Percentiles rank a stretch among this genome's conserved stretches.
These are phyloP conservation scores for Cavia porcellus DNA, from an alignment of 2,113 vertebrate genomes.

Conservation along the genomic window DNA sequence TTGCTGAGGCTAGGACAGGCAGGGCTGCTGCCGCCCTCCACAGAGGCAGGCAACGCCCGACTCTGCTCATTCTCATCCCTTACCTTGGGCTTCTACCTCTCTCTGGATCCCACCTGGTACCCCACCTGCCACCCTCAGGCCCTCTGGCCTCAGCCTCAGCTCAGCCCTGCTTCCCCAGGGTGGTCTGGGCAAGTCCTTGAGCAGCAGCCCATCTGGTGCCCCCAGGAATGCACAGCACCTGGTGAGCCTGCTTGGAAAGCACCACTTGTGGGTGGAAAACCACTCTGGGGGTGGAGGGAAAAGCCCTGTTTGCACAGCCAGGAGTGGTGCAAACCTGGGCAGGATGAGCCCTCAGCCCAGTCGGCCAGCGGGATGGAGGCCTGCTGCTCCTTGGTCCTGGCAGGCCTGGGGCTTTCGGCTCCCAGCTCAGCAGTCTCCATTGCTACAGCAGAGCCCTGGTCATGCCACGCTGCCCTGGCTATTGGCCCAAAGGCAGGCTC, in stretches of 20 bases:
- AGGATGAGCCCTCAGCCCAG: background rate
- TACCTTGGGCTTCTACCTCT: fast-evolving
- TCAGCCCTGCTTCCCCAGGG: background rate
- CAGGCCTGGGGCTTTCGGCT: background rate
- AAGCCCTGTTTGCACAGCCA: background rate
- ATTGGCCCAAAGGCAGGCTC: background rate
- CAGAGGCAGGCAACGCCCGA: background rate
- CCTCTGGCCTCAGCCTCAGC: background rate
- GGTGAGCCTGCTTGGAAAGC: background rate
- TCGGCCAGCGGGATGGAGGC: background rate
- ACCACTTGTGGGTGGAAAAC: background rate
- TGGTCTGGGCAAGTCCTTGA: background rate
- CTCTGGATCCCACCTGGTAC: background rate
- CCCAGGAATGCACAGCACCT: background rate
- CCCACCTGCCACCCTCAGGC: fast-evolving
- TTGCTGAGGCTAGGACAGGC: fast-evolving
- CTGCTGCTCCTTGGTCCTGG: background rate
- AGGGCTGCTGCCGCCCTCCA: background rate
- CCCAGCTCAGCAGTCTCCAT: background rate
- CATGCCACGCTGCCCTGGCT: background rate
- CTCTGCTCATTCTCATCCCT: background rate
- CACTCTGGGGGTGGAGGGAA: background rate
- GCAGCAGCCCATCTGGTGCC: background rate
- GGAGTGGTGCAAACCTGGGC: background rate
- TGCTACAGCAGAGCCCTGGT: background rate